A percentile compares a stretch with the other conserved stretches of the same genome.
phyloP scores from a whole-genome alignment of 2,797 vertebrate species.

The Thaleichthys pacificus region DNA sequence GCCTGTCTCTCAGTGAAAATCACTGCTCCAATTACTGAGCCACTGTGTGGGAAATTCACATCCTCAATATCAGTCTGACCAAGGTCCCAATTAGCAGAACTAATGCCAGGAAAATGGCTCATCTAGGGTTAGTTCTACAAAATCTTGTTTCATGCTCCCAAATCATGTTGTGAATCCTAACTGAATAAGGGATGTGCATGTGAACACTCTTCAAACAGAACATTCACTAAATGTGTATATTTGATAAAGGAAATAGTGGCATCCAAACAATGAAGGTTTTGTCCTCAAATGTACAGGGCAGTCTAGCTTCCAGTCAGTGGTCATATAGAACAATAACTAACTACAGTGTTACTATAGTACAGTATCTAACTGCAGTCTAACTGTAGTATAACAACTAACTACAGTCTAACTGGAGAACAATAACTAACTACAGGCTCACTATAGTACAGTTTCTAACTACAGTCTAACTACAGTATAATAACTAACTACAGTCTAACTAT shows the following conservation, averaged over 20 bases:
- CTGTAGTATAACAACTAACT: background rate
- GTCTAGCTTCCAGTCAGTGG: background rate
- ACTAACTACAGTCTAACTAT: background rate
- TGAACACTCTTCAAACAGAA: constrained; percentile 33
- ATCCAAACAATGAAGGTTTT: background rate
- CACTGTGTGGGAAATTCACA: constrained; percentile 47
- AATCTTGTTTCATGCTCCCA: background rate
- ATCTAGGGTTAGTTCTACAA: background rate
- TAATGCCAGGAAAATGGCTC: background rate
- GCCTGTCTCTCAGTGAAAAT: constrained; percentile 61
- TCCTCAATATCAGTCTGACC: constrained; percentile 14
- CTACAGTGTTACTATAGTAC: background rate
- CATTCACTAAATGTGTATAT: constrained; percentile 22
- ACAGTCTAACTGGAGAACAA: background rate
- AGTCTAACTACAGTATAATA: too few relatives aligned
- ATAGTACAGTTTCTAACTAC: too few relatives aligned
- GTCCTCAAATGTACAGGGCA: background rate
- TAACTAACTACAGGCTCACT: too few relatives aligned
- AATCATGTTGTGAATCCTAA: background rate
- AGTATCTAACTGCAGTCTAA: background rate
- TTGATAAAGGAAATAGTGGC: constrained; percentile 16
- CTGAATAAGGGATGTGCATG: constrained; percentile 21
- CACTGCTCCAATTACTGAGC: constrained; percentile 67
- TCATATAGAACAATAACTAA: background rate
- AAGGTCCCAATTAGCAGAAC: constrained; percentile 4